A percentile compares a stretch with the other conserved stretches of the same genome.
Evolutionary conservation across 2,113 vertebrate species (phyloP).

Genomic region (Austrofundulus limnaeus): DNA sequence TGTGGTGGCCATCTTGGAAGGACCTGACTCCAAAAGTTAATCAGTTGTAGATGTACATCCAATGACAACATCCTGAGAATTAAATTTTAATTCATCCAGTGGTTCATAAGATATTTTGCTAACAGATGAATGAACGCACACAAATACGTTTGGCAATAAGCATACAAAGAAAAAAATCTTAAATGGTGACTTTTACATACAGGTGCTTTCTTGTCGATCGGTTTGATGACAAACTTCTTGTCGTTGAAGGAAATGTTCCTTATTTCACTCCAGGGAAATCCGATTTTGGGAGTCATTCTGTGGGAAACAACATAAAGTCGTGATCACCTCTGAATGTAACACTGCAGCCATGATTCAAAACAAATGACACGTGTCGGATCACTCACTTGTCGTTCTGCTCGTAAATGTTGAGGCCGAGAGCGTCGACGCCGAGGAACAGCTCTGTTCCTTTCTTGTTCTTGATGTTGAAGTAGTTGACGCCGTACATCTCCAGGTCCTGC

Average conservation of each 20-base stretch:
- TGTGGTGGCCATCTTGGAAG: no score
- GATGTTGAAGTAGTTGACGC: slow-evolving; percentile 98
- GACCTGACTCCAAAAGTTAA: no score
- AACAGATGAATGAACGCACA: no score
- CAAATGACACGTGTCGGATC: neutral
- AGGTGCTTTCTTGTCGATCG: slow-evolving; percentile 98
- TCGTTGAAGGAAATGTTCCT: slow-evolving; percentile 99
- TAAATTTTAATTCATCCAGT: no score
- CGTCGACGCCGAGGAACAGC: slow-evolving; percentile 94
- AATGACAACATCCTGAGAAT: no score
- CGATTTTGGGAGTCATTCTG: slow-evolving; percentile 98
- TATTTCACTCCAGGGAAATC: slow-evolving; percentile 99
- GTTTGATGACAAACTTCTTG: slow-evolving; percentile 99
- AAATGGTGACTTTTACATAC: slow-evolving; percentile 69
- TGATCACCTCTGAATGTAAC: neutral
- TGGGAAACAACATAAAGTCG: slow-evolving; percentile 34
- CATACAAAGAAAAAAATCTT: neutral
- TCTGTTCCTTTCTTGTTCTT: slow-evolving; percentile 99
- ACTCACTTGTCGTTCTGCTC: slow-evolving; percentile 95
- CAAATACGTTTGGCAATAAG: no score
- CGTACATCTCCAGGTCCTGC: slow-evolving; percentile 98
- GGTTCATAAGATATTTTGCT: no score
- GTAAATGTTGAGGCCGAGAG: slow-evolving; percentile 97
- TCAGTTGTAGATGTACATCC: no score
- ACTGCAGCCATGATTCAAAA: neutral